Base-by-base conservation (phyloP, 2,797 vertebrate genomes). In the Lagocephalus sceleratus region DNA sequence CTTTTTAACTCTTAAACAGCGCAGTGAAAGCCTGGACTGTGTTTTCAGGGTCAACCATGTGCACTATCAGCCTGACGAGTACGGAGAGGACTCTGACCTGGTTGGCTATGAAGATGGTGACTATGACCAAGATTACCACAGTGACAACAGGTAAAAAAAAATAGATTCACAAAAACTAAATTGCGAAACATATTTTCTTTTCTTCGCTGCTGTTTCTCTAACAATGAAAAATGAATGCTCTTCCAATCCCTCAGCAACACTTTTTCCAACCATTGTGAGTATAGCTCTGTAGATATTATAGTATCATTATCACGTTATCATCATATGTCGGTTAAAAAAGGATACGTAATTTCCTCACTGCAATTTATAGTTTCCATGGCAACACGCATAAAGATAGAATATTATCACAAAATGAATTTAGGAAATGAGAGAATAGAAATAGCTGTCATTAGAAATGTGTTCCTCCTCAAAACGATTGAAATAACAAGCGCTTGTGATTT, bases 71-170 rank as follows among this genome's bases (percentile, higher is more conserved):
- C 90, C 90, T 0, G 60, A 66, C 0, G 81, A 92, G 51, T 94
- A 79, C 1, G 83, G 82, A 57, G 90, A 92, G 20, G 93, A 92
- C 52, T 56, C 68, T 4, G 73, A 79, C 5, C 84, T 91, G 0
- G 85, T 81, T 1, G 90, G 84, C 68, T 94, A 92, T 71, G 88
- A 89, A 61, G 88, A 92, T 55, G 94, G 91, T 16, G 88, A 91
- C 78, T 94, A 94, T 12, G 76, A 78, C 70, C 88, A 92, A 39
- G 93, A 94, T 22, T 83, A 88, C 81, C 90, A 92, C 73, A 90
- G 88, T 44, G 94, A 93, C 32, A 93, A 90, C 90, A 96, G 95
- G 94, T 97, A 60, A 70, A 6, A 25, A 48, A 11, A 25, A 38
- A 55, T 50, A 49, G 22, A 26, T 49, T 11, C 6, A 29, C 20